These are phyloP conservation scores for Hypena proboscidalis DNA, from an alignment of 2,888 invertebrate genomes.

Conservation along the genomic window DNA sequence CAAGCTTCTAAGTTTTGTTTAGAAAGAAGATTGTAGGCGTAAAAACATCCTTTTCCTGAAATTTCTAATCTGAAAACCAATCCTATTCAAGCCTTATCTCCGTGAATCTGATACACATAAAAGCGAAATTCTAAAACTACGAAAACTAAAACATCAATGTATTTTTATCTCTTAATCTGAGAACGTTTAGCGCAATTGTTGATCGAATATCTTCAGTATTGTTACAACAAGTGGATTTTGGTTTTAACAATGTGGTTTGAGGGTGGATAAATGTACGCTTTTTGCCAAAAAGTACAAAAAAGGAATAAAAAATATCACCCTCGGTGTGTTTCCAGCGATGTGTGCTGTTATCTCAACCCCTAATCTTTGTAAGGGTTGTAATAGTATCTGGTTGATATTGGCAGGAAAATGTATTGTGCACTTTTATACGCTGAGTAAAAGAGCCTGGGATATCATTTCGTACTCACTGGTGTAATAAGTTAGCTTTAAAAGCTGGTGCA, in stretches of 20 bases:
- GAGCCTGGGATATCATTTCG: too few relatives aligned
- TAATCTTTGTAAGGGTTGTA: slow-evolving; percentile 16
- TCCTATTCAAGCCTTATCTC: too few relatives aligned
- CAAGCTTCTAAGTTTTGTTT: too few relatives aligned
- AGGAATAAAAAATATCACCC: slow-evolving; percentile 24
- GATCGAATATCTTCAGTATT: slow-evolving; percentile 29
- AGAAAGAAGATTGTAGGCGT: too few relatives aligned
- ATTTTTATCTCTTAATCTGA: slow-evolving; percentile 31
- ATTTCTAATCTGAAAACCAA: too few relatives aligned
- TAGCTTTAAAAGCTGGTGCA: too few relatives aligned
- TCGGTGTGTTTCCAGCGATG: background rate
- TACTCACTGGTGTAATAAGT: too few relatives aligned
- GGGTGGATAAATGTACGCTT: slow-evolving; percentile 18
- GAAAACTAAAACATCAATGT: slow-evolving; percentile 14
- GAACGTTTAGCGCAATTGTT: slow-evolving; percentile 24
- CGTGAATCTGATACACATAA: too few relatives aligned
- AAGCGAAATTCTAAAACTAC: too few relatives aligned
- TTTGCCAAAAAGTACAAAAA: slow-evolving; percentile 18
- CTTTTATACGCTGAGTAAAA: too few relatives aligned
- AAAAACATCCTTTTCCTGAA: too few relatives aligned
- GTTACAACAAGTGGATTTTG: slow-evolving; percentile 34
- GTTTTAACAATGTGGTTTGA: slow-evolving; percentile 21
- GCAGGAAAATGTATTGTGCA: slow-evolving; percentile 4
- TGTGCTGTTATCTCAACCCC: slow-evolving; percentile 15
- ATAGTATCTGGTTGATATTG: slow-evolving; percentile 19